Base-by-base conservation (phyloP, 2,797 vertebrate genomes). In the Brotula barbata region DNA sequence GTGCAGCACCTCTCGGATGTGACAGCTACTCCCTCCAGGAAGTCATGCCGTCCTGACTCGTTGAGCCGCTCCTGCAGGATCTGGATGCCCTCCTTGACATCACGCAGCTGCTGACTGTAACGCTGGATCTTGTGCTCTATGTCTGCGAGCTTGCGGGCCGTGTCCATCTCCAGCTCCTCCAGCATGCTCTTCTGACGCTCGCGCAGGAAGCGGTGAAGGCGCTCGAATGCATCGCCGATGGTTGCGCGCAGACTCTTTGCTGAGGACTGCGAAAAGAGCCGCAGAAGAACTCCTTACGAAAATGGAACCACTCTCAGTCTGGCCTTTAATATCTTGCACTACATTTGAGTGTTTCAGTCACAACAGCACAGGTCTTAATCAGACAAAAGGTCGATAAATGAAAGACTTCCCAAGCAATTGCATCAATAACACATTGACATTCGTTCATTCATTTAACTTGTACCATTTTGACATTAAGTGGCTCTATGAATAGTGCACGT, bases 61-160 rank as follows among this genome's bases (percentile, higher is more conserved):
- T 92, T 91, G 77, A 98, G 91, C 36, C 94, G 92, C 73, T 99
- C 97, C 89, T 98, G 96, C 66, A 99, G 91, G 89, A 99, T 96
- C 90, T 96, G 95, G 77, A 94, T 91, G 31, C 97, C 97, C 77
- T 99, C 97, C 81, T 96, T 95, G 53, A 98, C 95, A 55, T 95
- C 95, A 2, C 92, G 96, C 66, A 98, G 94, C 89, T 98, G 97
- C 83, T 96, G 97, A 86, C 96, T 95, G 87, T 96, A 99, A 73
- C 94, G 92, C 77, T 98, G 96, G 81, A 98, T 96, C 87, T 98
- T 98, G 87, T 96, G 95, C 87, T 98, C 96, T 0, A 98, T 98
- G 91, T 98, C 97, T 0, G 92, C 84, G 48, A 99, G 91, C 0
- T 95, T 96, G 52, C 95, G 93, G 0, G 94, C 95, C 0, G 95